Base-by-base conservation (phyloP, 2,113 vertebrate genomes). In the Tonatia bakeri region DNA sequence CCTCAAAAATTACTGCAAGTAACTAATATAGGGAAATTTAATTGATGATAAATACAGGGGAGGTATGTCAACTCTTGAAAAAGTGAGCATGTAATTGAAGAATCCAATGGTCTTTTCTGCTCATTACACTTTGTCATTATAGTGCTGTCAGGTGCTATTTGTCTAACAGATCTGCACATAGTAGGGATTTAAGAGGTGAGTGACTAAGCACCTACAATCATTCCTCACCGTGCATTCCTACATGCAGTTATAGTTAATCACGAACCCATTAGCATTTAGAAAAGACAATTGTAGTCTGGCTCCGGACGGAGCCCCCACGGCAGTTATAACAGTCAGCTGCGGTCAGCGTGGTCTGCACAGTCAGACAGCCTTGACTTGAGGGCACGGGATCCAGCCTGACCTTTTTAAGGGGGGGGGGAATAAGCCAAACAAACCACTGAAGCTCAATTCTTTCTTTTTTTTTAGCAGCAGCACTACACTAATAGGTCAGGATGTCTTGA, bases 31-130 rank as follows among this genome's bases (percentile, higher is more conserved):
- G 87, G 94, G 52, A 90, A 88, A 96, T 97, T 94, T 96, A 97
- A 96, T 87, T 96, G 97, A 84, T 97, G 97, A 92, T 96, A 97
- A 97, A 97, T 94, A 97, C 76, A 90, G 90, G n/a, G 76, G 92
- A 84, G 77, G 80, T 80, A 54, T 89, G 86, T 88, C 92, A 95
- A 95, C 86, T 93, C 92, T 90, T 92, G 54, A 84, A 87, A 92
- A 90, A 94, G 91, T 61, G 67, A 95, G 80, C 70, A n/a, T n/a
- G 79, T 95, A 86, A 93, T 80, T 95, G 92, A 86, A 77, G 89
- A 90, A 83, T 81, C 70, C 59, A 61, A 86, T 73, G 52, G 7
- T 64, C 79, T 70, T 7, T 4, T 43, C 47, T 50, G 70, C 90
- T 87, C 90, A 93, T 95, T 65, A 90, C 4, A 40, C n/a, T 75